These are phyloP conservation scores for Medauroidea extradentata DNA, from an alignment of 1,140 invertebrate species.

Conservation along the genomic window DNA sequence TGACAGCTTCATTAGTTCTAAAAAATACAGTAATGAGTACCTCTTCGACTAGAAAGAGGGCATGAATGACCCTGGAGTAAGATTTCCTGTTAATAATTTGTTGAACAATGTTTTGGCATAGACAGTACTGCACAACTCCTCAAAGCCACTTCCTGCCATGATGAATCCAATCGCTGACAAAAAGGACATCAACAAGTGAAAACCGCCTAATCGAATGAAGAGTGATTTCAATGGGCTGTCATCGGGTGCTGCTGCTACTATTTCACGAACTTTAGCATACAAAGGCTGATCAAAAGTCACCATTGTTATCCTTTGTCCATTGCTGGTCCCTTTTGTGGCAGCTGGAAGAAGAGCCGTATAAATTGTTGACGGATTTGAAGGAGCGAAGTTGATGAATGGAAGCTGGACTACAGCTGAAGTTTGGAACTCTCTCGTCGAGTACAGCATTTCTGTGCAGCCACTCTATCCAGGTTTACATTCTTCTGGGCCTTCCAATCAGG, in stretches of 20 bases:
- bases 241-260: too few species aligned
- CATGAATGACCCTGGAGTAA: too few species aligned
- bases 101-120: constrained; percentile 20
- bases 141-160: constrained; percentile 39
- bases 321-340: constrained; percentile 37
- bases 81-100: too few species aligned
- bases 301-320: constrained; percentile 9
- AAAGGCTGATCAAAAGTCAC: too few species aligned
- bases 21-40: too few species aligned
- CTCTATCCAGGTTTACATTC: neutral
- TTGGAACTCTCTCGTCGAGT: constrained; percentile 18
- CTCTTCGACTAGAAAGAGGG: too few species aligned
- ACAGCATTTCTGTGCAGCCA: constrained; percentile 13
- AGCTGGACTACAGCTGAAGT: constrained; percentile 15
- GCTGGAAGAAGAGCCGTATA: constrained; percentile 21
- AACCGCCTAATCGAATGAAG: too few species aligned
- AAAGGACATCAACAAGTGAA: constrained; percentile 39
- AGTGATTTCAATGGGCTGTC: too few species aligned
- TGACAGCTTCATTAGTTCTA: too few species aligned
- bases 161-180: constrained; percentile 37
- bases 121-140: constrained; percentile 31
- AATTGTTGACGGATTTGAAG: constrained; percentile 18
- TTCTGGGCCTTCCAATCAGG: constrained; percentile 6
- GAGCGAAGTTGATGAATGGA: constrained; percentile 22
- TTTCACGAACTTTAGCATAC: too few species aligned